Evolutionary conservation across 1,140 invertebrate genomes (phyloP).

Genomic region (Meloidogyne floridensis): DNA sequence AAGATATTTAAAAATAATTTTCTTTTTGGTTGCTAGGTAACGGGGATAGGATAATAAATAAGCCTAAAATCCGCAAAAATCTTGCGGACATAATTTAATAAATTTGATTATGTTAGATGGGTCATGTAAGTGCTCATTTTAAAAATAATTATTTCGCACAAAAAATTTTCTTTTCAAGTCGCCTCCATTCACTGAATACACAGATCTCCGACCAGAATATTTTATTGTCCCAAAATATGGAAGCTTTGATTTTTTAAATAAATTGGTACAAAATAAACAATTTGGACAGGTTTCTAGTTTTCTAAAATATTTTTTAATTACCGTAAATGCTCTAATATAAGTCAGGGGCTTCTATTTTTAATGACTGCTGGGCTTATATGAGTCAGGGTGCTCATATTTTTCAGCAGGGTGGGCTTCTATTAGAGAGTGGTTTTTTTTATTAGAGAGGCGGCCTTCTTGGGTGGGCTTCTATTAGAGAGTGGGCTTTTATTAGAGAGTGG

Average conservation of each 20-base stretch:
- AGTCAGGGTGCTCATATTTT: too few species aligned
- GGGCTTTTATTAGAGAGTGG: too few species aligned
- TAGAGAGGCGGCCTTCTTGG: too few species aligned
- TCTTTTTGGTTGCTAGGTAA: slow-evolving; percentile 15
- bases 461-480: too few species aligned
- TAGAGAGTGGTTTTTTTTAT: too few species aligned
- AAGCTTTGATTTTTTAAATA: not conserved
- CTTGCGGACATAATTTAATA: not conserved
- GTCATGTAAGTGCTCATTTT: not conserved
- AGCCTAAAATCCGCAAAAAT: not conserved
- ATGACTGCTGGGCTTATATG: too few species aligned
- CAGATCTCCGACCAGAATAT: slow-evolving; percentile 27
- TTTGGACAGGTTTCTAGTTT: slow-evolving; percentile 11
- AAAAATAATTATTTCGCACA: not conserved
- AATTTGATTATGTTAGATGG: not conserved
- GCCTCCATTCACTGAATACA: slow-evolving; percentile 25
- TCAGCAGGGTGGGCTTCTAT: too few species aligned
- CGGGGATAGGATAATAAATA: not conserved
- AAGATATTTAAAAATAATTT: not conserved
- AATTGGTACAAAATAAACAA: slow-evolving; percentile 15
- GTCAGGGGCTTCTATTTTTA: too few species aligned
- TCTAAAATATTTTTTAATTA: not conserved
- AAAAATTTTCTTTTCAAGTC: slow-evolving; percentile 6
- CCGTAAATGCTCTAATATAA: too few species aligned
- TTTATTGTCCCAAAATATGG: slow-evolving; percentile 17